Evolutionary conservation across 1,140 invertebrate species (phyloP), one percentile per base, ranked within the genome.

Genomic region (Dreissena polymorpha): DNA sequence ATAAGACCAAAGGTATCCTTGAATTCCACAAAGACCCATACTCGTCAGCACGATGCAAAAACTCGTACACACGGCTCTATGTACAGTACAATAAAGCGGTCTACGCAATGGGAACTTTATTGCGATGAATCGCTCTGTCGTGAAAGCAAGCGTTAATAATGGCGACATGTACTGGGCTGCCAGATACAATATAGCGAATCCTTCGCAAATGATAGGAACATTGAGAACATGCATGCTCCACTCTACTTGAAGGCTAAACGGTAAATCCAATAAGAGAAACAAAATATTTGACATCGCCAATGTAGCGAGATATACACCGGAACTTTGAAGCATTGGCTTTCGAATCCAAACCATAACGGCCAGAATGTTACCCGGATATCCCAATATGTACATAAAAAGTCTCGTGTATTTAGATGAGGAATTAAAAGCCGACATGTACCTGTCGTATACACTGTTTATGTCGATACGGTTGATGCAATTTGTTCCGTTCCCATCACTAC

Each of bases 81-180:
- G 96, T 88, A 97, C 97, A 0, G 97, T 99, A 73, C 91, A 92
- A 71, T 88, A 90, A 13, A 87, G 83, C 50, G 89, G 86, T 25
- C 91, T 53, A 82, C 95, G 95, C n/a, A 99, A 94, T 0, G 98
- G 98, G 93, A 98, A 97, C 90, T 98, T 99, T 0, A 99, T 98
- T 0, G 98, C 98, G 57, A 99, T 96, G 93, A 97, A 99, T 64
- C 98, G 94, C 93, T 99, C 98, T 84, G 99, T 94, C 0, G 98
- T 99, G 49, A 99, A 98, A 2, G 96, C 97, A 12, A 93, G 85
- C 39, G 93, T 92, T 5, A 93, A 86, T 16, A 91, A 78, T 0
- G 92, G 91, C 3, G 92, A 92, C 68, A 92, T 85, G 73, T 92
- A 91, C 84, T 93, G 91, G 12, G 88, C 83, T 49, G 89, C 85